A percentile compares a stretch with the other conserved stretches of the same genome.
These are phyloP conservation scores for Amiota mariae DNA, from an alignment of 2,888 invertebrate genomes.

Conservation along the genomic window DNA sequence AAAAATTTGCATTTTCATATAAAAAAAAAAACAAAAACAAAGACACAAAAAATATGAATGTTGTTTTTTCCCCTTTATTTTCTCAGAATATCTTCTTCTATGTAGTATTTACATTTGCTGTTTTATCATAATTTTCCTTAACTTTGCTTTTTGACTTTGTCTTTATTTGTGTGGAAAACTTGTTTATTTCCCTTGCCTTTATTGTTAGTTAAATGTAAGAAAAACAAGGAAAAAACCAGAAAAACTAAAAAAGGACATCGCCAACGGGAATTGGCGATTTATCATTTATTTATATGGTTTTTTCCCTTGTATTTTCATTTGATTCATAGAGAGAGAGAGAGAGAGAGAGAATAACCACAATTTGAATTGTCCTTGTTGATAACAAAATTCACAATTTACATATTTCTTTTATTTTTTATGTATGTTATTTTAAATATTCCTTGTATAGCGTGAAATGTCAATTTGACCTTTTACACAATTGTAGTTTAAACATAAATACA, in stretches of 20 bases:
- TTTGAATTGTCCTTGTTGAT: conserved; percentile 41
- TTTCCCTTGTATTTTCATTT: conserved; percentile 29
- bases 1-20: conserved; percentile 59
- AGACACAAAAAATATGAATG: conserved; percentile 56
- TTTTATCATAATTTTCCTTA: conserved; percentile 20
- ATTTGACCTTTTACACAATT: conserved; percentile 1
- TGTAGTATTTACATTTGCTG: conserved; percentile 53
- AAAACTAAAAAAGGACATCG: conserved; percentile 44
- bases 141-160: conserved; percentile 14
- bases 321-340: conserved; percentile 38
- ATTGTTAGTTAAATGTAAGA: conserved; percentile 4
- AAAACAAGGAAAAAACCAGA: conserved; percentile 38
- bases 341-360: conserved; percentile 44
- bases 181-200: conserved; percentile 43
- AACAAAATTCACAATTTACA: conserved; percentile 47
- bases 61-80: conserved; percentile 55
- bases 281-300: conserved; percentile 50
- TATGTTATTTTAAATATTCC: too few species aligned
- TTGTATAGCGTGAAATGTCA: not conserved
- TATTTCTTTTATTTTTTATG: conserved; percentile 45
- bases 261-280: conserved; percentile 59
- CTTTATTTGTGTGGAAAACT: conserved; percentile 5
- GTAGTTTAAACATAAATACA: not conserved
- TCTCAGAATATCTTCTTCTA: conserved; percentile 21
- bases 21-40: conserved; percentile 28